phyloP scores from a whole-genome alignment of 2,113 vertebrate genomes.

The Columba livia region DNA sequence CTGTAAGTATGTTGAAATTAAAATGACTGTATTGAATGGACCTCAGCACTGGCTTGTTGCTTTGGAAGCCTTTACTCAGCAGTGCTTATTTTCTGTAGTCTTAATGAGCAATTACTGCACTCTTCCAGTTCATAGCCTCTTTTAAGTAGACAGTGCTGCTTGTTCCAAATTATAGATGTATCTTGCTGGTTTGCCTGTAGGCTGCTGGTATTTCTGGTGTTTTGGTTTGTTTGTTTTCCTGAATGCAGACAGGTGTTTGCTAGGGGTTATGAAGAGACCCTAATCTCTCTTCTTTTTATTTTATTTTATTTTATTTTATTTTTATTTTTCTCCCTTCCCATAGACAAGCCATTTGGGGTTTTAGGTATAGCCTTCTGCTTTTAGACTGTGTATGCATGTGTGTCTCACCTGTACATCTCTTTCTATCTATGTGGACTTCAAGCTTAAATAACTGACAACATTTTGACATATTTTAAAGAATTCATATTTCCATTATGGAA shows the following conservation, averaged over 20 bases:
- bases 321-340: too few species aligned
- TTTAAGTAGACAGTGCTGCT: neutral
- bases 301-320: too few species aligned
- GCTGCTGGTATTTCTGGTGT: neutral
- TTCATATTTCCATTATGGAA: neutral
- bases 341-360: neutral
- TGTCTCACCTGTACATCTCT: neutral
- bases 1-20: neutral
- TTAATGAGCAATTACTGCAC: conserved; percentile 24
- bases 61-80: conserved; percentile 21
- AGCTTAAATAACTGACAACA: neutral
- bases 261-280: neutral
- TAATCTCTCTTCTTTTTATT: neutral
- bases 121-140: conserved; percentile 38
- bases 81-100: conserved; percentile 36
- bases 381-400: neutral
- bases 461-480: neutral
- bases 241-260: neutral
- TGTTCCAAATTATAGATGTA: neutral
- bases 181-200: neutral
- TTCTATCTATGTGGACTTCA: neutral
- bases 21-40: neutral
- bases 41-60: conserved; percentile 1
- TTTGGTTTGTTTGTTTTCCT: neutral
- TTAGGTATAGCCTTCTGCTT: neutral